Evolutionary conservation across 2,113 vertebrate species (phyloP).

Genomic region (Psittacara wagleri): DNA sequence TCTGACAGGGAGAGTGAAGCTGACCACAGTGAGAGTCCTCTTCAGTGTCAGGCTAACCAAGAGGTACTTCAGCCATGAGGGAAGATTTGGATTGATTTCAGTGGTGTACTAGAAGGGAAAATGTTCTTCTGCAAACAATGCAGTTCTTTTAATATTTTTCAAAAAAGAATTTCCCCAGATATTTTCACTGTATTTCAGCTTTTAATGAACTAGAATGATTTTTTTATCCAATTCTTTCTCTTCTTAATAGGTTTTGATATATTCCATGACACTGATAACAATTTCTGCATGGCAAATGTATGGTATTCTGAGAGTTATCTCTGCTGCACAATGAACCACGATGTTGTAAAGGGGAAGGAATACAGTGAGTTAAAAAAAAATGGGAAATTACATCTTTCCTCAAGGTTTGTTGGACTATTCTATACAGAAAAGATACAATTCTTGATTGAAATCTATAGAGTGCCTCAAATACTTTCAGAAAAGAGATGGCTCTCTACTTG

Average conservation of each 20-base stretch:
- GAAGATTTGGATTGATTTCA: neutral
- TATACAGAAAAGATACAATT: neutral
- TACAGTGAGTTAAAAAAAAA: neutral
- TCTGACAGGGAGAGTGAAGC: neutral
- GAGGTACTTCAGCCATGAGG: neutral
- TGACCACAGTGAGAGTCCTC: neutral
- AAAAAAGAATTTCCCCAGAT: neutral
- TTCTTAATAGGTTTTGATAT: conserved; percentile 38
- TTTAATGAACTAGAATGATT: neutral
- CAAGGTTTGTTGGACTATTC: neutral
- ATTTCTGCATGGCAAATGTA: neutral
- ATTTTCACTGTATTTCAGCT: conserved; percentile 16
- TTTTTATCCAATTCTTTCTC: conserved; percentile 20
- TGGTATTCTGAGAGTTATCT: conserved; percentile 40
- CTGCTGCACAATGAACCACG: neutral
- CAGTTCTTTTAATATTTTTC: neutral
- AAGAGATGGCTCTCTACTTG: neutral
- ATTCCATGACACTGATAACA: neutral
- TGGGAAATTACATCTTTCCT: neutral
- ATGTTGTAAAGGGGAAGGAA: conserved; percentile 7
- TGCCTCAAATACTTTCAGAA: neutral
- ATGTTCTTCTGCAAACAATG: neutral
- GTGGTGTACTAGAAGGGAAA: neutral
- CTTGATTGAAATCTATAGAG: conserved; percentile 1
- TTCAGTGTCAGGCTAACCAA: neutral